Evolutionary conservation across 2,797 vertebrate species (phyloP).

Genomic region (Protosalanx chinensis): DNA sequence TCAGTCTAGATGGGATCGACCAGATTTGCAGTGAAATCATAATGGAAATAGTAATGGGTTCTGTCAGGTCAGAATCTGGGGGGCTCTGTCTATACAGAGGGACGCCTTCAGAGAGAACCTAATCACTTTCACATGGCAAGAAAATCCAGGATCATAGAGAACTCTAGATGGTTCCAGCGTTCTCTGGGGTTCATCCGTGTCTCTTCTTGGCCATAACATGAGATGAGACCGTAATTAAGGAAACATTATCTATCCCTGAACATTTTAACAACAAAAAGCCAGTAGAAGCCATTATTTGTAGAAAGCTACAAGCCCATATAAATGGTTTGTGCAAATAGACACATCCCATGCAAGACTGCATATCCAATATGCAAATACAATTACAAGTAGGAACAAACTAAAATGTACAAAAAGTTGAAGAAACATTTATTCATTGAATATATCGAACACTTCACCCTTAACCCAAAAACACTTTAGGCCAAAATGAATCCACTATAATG

Average conservation of each 20-base stretch:
- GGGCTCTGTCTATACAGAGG: slow-evolving; percentile 52
- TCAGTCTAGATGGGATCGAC: slow-evolving; percentile 70
- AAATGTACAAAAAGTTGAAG: no score
- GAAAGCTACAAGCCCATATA: not conserved
- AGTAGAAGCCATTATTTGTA: not conserved
- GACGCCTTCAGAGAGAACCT: slow-evolving; percentile 64
- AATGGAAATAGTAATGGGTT: slow-evolving; percentile 76
- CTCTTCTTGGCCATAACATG: slow-evolving; percentile 48
- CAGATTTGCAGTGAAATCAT: slow-evolving; percentile 72
- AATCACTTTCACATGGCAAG: slow-evolving; percentile 80
- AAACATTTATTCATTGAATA: no score
- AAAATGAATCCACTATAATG: no score
- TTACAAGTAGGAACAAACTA: not conserved
- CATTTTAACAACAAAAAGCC: slow-evolving; percentile 16
- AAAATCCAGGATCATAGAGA: slow-evolving; percentile 63
- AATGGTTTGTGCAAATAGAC: not conserved
- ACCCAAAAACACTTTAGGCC: no score
- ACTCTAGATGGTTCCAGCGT: slow-evolving; percentile 27
- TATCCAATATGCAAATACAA: not conserved
- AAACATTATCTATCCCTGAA: slow-evolving; percentile 50
- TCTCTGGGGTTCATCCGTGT: slow-evolving; percentile 28
- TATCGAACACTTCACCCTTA: no score
- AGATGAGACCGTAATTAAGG: slow-evolving; percentile 46
- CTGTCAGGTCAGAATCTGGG: slow-evolving; percentile 73
- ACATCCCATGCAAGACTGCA: not conserved